Evolutionary conservation across 2,797 vertebrate species (phyloP).

Genomic region (Aythya fuligula): DNA sequence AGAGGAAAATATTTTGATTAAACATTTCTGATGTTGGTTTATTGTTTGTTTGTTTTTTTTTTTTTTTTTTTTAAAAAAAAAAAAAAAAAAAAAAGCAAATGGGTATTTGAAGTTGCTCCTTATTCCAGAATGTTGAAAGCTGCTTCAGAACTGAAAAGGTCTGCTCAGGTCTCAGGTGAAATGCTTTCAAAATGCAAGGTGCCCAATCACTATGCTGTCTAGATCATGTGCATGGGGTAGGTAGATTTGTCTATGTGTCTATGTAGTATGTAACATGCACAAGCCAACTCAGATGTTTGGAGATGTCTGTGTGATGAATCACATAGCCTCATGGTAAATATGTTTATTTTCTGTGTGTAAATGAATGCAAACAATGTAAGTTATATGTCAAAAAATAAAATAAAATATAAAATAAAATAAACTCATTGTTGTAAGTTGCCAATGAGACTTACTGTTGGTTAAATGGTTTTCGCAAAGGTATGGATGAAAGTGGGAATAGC

Average conservation of each 20-base stretch:
- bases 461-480: background rate
- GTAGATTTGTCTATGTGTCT: constrained; percentile 15
- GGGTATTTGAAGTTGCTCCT: background rate
- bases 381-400: background rate
- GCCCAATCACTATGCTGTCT: background rate
- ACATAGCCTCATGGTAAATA: background rate
- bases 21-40: background rate
- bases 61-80: background rate
- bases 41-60: background rate
- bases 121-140: background rate
- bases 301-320: constrained; percentile 35
- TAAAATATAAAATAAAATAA: no score
- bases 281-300: background rate
- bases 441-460: background rate
- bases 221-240: background rate
- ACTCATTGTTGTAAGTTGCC: background rate
- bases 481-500: background rate
- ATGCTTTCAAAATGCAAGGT: background rate
- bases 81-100: background rate
- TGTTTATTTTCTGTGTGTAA: background rate
- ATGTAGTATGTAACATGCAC: background rate
- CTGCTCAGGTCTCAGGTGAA: background rate
- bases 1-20: constrained; percentile 38
- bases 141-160: background rate
- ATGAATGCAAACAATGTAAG: background rate